Base-by-base conservation (phyloP, 2,888 invertebrate genomes). In the Philhelius pedissequus region DNA sequence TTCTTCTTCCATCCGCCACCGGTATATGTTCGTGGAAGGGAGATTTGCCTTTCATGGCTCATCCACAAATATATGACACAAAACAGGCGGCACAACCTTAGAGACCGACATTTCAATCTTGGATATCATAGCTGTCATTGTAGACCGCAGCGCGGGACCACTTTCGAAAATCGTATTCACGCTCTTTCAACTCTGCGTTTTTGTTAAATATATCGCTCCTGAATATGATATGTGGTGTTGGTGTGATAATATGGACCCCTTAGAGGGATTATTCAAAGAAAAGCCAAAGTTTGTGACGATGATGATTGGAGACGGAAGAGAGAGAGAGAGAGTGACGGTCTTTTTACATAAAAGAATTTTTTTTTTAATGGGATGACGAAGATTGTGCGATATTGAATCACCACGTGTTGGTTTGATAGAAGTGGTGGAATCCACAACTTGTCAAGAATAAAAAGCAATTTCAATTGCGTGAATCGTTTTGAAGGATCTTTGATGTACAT, bases 401-500 rank as follows among this genome's bases (percentile, higher is more conserved):
- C 43, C 45, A 18, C 43, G 8, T 40, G 7, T 40, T 15, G 18
- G 3, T 43, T 38, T 15, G 25, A 20, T 56, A 9, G 15, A 35
- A 56, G 32, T 32, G 18, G 32, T 32, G 18, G 38, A 35, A 38
- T 35, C n/a, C 25, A 35, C 15, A 60, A 25, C 40, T n/a, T 48
- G 48, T 32, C 32, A 64, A 64, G 45, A 32, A 45, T 64, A 18
- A 32, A 48, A 64, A 45, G 64, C 48, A 64, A 64, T 64, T 64
- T 64, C 64, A 64, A 64, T 64, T 64, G 64, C 64, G 64, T 64
- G 64, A 48, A n/a, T 20, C n/a, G 64, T 35, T 43, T 43, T 27
- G 30, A 15, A 15, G 27, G 15, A 43, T 20, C 30, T 48, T n/a
- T n/a, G n/a, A n/a, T n/a, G 22, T 64, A 13, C 7, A 25, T 25